Evolutionary conservation across 2,797 vertebrate species (phyloP), one percentile per base, ranked within the genome.

Genomic region (Distichodus sexfasciatus): DNA sequence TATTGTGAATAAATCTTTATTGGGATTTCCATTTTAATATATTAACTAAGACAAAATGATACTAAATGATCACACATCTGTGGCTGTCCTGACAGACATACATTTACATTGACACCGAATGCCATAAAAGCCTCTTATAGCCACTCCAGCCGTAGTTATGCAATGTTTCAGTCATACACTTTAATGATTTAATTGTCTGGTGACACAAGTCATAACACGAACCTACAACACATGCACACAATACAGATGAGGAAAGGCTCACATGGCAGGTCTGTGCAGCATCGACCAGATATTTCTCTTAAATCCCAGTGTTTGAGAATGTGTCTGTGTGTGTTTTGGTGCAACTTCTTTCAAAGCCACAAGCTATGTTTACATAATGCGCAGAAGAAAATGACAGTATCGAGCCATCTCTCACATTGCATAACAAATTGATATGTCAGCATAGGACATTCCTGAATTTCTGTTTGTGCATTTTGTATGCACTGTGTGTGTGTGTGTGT

Each of bases 401-500:
- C 66, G 0, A 55, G 70, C 43, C 62, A 79, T 85, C 78, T 85
- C 78, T 73, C 15, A 24, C 14, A 69, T 73, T 63, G 14, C 23
- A 10, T 86, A 83, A 12, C 64, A 66, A 77, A 82, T 83, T 69
- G 0, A 1, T 23, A 62, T 17, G 36, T 68, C 75, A 69, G 57
- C 43, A 0, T 9, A 12, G 76, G 76, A 70, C 72, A 78, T n/a
- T 80, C 50, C 74, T 79, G 2, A 66, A 82, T 80, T 0, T 6
- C 17, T 54, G 24, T 2, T 44, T 35, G n/a, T 50, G n/a, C n/a
- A n/a, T n/a, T n/a, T n/a, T n/a, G n/a, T n/a, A n/a, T n/a, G n/a
- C n/a, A n/a, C 47, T 81, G 70, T 76, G 80, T 81, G 69, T 83
- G 79, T 84, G 78, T 81, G 78, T 74, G 76, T 75, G 67, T 82